Evolutionary conservation across 2,888 invertebrate genomes (phyloP).

Genomic region (Ecdyonurus torrentis): DNA sequence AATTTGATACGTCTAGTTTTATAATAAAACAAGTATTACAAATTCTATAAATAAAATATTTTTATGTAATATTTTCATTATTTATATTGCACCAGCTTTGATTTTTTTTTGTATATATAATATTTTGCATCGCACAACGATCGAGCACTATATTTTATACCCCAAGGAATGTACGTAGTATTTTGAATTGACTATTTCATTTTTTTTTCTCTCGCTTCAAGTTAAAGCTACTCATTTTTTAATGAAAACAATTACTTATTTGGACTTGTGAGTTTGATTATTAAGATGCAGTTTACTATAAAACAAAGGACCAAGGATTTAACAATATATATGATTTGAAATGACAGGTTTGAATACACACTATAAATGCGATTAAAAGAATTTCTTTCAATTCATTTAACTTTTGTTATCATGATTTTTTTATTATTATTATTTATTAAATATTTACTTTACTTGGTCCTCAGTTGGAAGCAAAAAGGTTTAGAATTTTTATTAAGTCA

Average conservation of each 20-base stretch:
- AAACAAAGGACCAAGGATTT: neutral
- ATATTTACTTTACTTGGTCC: neutral
- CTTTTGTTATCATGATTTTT: no score
- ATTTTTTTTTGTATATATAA: no score
- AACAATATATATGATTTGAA: neutral
- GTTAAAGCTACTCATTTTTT: no score
- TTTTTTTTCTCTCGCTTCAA: neutral
- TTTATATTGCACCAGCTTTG: neutral
- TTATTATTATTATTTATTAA: no score
- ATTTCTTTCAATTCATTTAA: no score
- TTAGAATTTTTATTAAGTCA: neutral
- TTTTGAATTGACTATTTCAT: neutral
- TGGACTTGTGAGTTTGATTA: neutral
- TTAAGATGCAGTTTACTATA: neutral
- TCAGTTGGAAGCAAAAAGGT: neutral
- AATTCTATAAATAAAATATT: neutral
- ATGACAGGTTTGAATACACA: no score
- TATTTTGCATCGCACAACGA: neutral
- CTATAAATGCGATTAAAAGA: no score
- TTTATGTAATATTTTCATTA: neutral
- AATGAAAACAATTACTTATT: no score
- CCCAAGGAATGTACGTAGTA: neutral
- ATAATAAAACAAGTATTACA: no score
- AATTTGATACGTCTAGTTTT: no score
- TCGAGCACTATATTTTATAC: neutral